Conservation (phyloP, 2,797 vertebrate species). For the Lates japonicus region DNA sequence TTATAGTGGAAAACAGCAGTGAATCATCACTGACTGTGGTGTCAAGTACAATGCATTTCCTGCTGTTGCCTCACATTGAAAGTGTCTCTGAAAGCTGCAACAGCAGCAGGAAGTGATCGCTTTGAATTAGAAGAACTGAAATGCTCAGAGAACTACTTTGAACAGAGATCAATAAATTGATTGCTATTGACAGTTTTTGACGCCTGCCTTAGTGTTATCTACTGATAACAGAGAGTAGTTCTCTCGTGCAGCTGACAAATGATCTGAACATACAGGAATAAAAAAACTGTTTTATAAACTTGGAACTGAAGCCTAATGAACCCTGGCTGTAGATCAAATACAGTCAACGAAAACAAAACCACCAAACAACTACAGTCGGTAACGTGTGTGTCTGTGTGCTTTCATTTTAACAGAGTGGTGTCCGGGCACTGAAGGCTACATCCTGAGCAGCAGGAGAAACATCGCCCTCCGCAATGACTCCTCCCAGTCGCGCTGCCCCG, state of each 20-base stretch:
- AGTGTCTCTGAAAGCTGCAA: not conserved
- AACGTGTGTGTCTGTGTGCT: slow-evolving; percentile 15
- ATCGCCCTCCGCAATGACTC: slow-evolving; percentile 94
- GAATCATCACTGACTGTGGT: not conserved
- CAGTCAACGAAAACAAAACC: not conserved
- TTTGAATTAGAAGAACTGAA: not conserved
- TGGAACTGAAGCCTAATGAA: no score
- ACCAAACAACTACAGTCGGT: not conserved
- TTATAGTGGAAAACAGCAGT: not conserved
- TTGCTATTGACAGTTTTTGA: no score
- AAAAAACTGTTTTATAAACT: no score
- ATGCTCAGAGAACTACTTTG: not conserved
- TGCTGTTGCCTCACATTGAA: not conserved
- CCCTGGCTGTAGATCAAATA: not conserved
- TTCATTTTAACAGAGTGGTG: slow-evolving; percentile 89
- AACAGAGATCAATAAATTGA: not conserved
- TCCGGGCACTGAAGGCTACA: slow-evolving; percentile 93
- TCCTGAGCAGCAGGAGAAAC: slow-evolving; percentile 96
- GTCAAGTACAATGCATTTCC: not conserved
- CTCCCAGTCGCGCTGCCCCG: slow-evolving; percentile 80
- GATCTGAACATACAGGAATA: no score
- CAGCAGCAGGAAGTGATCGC: not conserved
- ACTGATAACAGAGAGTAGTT: no score
- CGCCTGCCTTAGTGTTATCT: no score
- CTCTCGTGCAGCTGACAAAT: no score